Conservation (phyloP, 2,888 invertebrate species). For the Mimumesa dahlbomi region DNA sequence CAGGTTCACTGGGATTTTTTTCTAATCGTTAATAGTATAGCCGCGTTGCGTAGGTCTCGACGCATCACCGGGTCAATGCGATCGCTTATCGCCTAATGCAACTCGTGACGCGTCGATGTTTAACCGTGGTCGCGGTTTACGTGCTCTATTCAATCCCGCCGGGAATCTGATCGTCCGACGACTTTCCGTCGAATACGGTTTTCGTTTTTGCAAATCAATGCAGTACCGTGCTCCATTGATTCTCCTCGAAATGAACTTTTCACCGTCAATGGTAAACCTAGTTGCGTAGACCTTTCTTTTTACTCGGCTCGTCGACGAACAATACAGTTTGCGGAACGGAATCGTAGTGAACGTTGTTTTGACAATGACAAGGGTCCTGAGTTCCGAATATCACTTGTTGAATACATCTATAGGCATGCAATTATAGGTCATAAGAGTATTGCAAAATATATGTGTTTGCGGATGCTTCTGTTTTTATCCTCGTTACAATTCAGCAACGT, state of each 20-base stretch:
- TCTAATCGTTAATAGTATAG: constrained; percentile 8
- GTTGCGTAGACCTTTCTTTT: no score
- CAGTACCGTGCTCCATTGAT: neutral
- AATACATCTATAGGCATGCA: constrained; percentile 29
- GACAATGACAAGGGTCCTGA: constrained; percentile 22
- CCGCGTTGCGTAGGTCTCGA: constrained; percentile 9
- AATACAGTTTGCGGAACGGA: neutral
- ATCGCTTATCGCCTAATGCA: constrained; percentile 36
- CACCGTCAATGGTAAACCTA: no score
- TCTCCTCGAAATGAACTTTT: neutral
- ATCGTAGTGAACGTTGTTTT: constrained; percentile 3
- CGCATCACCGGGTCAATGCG: constrained; percentile 37
- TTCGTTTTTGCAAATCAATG: no score
- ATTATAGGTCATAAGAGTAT: constrained; percentile 29
- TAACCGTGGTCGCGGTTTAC: constrained; percentile 51
- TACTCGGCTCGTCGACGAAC: no score
- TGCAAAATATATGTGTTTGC: constrained; percentile 3
- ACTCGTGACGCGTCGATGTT: constrained; percentile 38
- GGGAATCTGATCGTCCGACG: neutral
- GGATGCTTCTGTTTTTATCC: neutral
- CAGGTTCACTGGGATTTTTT: constrained; percentile 34
- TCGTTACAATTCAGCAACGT: neutral
- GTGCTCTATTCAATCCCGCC: neutral
- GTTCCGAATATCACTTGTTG: constrained; percentile 44
- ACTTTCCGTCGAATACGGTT: no score